Base-by-base conservation (phyloP, 2,888 invertebrate species). In the Microchrysa polita region DNA sequence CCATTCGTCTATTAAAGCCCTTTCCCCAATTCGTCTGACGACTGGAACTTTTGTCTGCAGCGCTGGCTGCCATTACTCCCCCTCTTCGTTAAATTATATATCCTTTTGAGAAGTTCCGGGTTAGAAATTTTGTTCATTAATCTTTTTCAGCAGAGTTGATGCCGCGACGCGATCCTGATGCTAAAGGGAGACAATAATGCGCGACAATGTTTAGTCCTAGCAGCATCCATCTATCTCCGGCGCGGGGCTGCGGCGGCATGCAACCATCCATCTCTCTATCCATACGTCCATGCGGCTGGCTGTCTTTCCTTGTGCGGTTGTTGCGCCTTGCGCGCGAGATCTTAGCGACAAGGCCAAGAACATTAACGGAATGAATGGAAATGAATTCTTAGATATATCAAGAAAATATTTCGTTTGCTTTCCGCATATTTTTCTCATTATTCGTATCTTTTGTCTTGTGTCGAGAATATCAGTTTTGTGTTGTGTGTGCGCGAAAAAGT, bases 401-500 rank as follows among this genome's bases (percentile, higher is more conserved):
- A 60, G 27, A 34, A 60, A 60, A 10, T 27, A 14, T 60, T n/a
- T 60, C 34, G 14, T 27, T 60, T 12, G 18, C 60, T 16, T 60
- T 20, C 20, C 4, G 10, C 14, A 55, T 18, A 16, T 55, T 55
- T 20, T 55, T 55, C 22, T 20, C 55, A 18, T 20, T 20, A 18
- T 55, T 48, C 12, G 14, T 12, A 48, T 48, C 48, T n/a, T 48
- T 60, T 60, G 34, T 60, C 23, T 60, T 27, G 34, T 22, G 34
- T 22, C 60, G n/a, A 27, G 60, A 23, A 27, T 60, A 60, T 23
- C 27, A 27, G 2, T 57, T 57, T 14, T 60, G 34, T 60, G n/a
- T n/a, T n/a, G n/a, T n/a, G n/a, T n/a, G n/a, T n/a, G n/a, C n/a
- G 12, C 60, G 23, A 7, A 34, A 7, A 34, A 14, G 10, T 34